Base-by-base conservation (phyloP, 1,140 invertebrate species). In the Eulimnadia texana region DNA sequence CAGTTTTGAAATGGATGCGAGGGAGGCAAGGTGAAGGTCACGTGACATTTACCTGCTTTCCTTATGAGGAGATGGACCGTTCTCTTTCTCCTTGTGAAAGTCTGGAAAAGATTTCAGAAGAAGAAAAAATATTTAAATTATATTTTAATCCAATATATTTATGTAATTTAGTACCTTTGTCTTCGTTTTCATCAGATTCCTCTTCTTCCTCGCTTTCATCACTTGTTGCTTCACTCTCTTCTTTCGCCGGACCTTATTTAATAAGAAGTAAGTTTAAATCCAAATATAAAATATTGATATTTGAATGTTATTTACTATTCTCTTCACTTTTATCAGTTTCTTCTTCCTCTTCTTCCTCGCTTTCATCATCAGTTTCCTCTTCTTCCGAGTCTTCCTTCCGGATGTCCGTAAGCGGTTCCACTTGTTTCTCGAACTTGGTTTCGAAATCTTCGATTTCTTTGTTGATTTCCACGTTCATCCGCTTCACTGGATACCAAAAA, bases 361-460 rank as follows among this genome's bases (percentile, higher is more conserved):
- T 50, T n/a, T 63, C 56, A 47, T 51, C 51, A 1, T 56, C 62
- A 3, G 33, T 27, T 33, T 51, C 62, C 0, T 58, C 50, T 20
- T 63, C 56, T 1, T 47, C 58, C 11, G 53, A 19, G 25, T 64
- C 58, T 55, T 54, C 63, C 11, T 60, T 50, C 22, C 42, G n/a
- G n/a, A n/a, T 33, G n/a, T 52, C 24, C 62, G 23, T 57, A 22
- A 47, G 20, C 62, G 64, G 51, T 19, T 64, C 58, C 33, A 66
- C 61, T 63, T 68, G 63, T 54, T 71, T 72, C 27, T 68, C 63
- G 13, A 74, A 56, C 25, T 28, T 29, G 54, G 2, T 56, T 25
- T 55, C n/a, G 61, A 63, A 13, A 24, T 57, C 50, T 27, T 64
- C 25, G 49, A 58, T 23, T 63, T 23, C 1, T 61, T 57, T 22